Percentiles rank a stretch among this genome's conserved stretches.
Evolutionary conservation across 1,140 invertebrate species (phyloP).

Genomic region (Teleogryllus occipitalis): DNA sequence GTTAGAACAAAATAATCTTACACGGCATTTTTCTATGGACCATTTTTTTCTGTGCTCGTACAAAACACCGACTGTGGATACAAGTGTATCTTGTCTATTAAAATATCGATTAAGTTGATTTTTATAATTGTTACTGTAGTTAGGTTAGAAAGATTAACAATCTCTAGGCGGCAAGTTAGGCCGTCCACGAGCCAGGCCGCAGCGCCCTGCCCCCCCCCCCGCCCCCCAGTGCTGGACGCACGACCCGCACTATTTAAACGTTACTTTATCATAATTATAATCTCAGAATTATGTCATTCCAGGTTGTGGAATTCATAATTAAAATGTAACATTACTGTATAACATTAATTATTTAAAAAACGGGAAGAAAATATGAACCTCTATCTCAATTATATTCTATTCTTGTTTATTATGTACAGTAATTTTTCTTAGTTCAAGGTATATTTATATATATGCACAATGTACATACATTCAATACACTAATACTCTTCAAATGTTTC

Average conservation of each 20-base stretch:
- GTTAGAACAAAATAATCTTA: neutral
- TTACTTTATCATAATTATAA: neutral
- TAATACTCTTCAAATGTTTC: conserved; percentile 2
- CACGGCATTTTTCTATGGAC: neutral
- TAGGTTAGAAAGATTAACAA: neutral
- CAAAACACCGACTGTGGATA: neutral
- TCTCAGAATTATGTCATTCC: neutral
- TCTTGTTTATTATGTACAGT: conserved; percentile 1
- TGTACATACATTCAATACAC: neutral
- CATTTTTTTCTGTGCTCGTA: neutral
- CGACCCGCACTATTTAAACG: too few relatives aligned
- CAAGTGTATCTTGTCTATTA: neutral
- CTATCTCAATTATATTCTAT: neutral
- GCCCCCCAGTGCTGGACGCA: too few relatives aligned
- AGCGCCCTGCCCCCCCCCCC: too few relatives aligned
- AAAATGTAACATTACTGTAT: neutral
- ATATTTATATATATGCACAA: neutral
- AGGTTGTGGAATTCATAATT: neutral
- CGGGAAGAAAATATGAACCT: neutral
- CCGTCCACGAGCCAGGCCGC: too few relatives aligned
- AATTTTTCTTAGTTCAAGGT: neutral
- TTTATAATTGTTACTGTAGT: neutral
- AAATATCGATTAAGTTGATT: neutral
- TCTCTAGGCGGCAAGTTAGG: too few relatives aligned
- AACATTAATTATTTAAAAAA: neutral